These are phyloP conservation scores for Ichneumon xanthorius DNA, from an alignment of 2,888 invertebrate species.

Conservation along the genomic window DNA sequence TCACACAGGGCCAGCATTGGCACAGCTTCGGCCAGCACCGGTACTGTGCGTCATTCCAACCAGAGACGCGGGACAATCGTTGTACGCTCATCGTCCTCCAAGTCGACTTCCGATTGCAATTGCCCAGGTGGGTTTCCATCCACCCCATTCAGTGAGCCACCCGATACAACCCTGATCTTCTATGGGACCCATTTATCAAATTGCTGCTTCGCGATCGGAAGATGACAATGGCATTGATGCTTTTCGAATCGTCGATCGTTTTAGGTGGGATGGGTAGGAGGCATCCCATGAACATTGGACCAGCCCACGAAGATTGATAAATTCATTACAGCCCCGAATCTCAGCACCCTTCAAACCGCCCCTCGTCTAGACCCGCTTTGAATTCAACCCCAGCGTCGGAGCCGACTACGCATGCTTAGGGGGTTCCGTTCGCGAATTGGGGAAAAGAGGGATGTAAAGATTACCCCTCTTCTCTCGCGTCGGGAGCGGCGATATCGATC, in stretches of 20 bases:
- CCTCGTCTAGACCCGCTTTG: constrained; percentile 47
- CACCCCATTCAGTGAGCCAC: background rate
- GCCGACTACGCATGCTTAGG: constrained; percentile 55
- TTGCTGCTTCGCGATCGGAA: background rate
- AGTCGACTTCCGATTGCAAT: background rate
- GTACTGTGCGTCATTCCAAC: background rate
- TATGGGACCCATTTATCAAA: background rate
- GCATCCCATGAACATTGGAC: constrained; percentile 59
- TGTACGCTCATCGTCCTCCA: too few relatives aligned
- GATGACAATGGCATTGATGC: background rate
- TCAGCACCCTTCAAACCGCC: constrained; percentile 58
- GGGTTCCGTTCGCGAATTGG: constrained; percentile 18
- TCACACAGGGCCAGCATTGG: too few relatives aligned
- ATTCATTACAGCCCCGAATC: constrained; percentile 49
- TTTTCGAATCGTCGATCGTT: background rate
- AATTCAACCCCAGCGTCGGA: constrained; percentile 34
- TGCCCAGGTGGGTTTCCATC: background rate
- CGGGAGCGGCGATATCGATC: constrained; percentile 36
- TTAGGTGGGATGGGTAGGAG: constrained; percentile 20
- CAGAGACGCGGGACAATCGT: background rate
- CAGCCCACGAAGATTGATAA: constrained; percentile 58
- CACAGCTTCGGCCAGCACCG: background rate
- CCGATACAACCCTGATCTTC: background rate
- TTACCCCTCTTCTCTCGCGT: constrained; percentile 9
- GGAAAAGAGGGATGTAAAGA: constrained; percentile 32